Base-by-base conservation (phyloP, 2,113 vertebrate species). In the Salvator merianae region DNA sequence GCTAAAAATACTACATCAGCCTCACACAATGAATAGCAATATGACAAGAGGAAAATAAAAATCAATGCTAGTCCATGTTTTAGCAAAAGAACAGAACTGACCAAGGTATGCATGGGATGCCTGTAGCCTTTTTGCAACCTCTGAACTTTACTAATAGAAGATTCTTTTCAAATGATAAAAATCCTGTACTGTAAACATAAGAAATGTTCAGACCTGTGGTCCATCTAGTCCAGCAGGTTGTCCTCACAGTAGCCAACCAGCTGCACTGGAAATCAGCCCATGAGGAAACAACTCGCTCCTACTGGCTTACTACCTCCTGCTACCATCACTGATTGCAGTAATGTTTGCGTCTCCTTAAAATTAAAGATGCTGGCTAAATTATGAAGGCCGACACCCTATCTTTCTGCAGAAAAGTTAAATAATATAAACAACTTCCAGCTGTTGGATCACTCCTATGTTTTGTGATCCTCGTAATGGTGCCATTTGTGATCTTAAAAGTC, bases 1-100 rank as follows among this genome's bases (percentile, higher is more conserved):
- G 65, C 65, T 69, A 80, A 79, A 79, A 79, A 80, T 69, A 80
- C 13, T 34, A 43, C 78, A 32, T 68, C 40, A 47, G 43, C 63
- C 78, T 80, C 40, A 47, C 43, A 50, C 20, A 47, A 34, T 34
- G 78, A 69, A 50, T 69, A 50, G 65, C 40, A 26, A 18, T 24
- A 32, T 34, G 43, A 69, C 78, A 80, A 63, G 40, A 80, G 22
- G 40, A 47, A 80, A 50, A 47, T 34, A 36, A 69, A 69, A 80
- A 34, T 40, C 43, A 50, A 69, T 32, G 30, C 40, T 68, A n/a
- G 18, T 34, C 40, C 50, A n/a, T 43, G 22, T 50, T 80, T 69
- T 69, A 69, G 32, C 9, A 79, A 53, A 47, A n/a, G n/a, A 1
- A 47, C 7, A 7, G 32, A 10, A n/a, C 7, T 38, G 16, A 16